Base-by-base conservation (phyloP, 2,113 vertebrate species). In the Chlorodrepanis virens region DNA sequence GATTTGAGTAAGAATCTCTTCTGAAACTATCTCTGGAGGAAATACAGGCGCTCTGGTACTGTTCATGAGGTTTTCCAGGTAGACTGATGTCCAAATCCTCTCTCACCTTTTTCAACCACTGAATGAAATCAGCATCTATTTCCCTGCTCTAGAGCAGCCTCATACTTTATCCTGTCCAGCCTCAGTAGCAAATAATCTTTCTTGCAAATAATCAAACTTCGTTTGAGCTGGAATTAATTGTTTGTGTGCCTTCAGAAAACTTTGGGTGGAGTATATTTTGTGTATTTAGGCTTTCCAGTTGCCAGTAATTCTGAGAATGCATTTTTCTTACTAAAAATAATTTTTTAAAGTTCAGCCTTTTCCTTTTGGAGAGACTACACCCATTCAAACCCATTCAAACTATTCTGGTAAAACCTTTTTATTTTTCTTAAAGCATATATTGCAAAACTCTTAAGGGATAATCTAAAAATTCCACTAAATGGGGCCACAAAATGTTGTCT, bases 311-410 rank as follows among this genome's bases (percentile, higher is more conserved):
- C 67, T 57, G n/a, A 64, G 70, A 94, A 82, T 79, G 49, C 19
- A n/a, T 85, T 76, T 95, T 94, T 91, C 52, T 83, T 60, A 25
- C 44, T 91, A 89, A 65, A 95, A 89, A 76, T 47, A 74, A 28
- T 50, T 75, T 91, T 74, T 54, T 5, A 12, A 82, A 79, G 53
- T 78, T 94, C 17, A 64, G n/a, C 16, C 65, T 70, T 93, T 74
- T 76, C n/a, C 33, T 90, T 89, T 78, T 65, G 10, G 57, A 31
- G 31, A 37, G 35, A 11, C 56, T 84, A 14, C 57, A 40, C 67
- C 28, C 42, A 54, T 68, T 87, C 27, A 60, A 44, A 53, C n/a
- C 17, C 20, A n/a, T 56, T 81, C 49, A 72, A 85, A 40, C 39
- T 76, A 31, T 60, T 44, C n/a, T 88, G 44, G 24, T 60, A 25